Conservation (phyloP, 2,888 invertebrate genomes). For the Poecilobothrus nobilitatus region DNA sequence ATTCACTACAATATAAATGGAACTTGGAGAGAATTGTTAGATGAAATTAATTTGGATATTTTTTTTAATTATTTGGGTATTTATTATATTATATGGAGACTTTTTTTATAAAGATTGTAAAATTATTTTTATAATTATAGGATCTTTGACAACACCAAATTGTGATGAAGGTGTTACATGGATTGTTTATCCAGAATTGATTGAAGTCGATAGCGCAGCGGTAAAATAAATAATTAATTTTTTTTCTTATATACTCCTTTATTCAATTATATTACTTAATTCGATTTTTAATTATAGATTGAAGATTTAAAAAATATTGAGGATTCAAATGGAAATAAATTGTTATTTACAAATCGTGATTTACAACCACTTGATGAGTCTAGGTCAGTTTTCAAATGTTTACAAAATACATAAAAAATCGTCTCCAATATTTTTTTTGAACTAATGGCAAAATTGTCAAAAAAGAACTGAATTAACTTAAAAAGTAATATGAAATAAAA, state of each 20-base stretch:
- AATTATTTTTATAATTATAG: conserved; percentile 30
- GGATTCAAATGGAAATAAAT: background rate
- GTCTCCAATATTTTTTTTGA: no score
- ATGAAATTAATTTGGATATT: background rate
- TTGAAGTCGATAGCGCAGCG: background rate
- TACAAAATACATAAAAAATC: no score
- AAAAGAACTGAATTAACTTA: no score
- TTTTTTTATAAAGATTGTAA: background rate
- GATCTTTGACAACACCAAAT: conserved; percentile 65
- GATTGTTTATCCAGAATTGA: conserved; percentile 49
- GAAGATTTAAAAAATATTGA: background rate
- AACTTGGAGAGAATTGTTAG: background rate
- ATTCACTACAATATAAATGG: background rate
- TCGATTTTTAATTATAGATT: background rate
- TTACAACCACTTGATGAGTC: no score
- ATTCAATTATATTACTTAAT: no score
- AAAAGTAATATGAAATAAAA: no score
- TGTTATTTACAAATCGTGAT: background rate
- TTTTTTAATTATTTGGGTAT: background rate
- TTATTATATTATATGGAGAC: no score
- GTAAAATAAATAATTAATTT: background rate
- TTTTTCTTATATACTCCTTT: background rate
- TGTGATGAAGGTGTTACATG: conserved; percentile 65
- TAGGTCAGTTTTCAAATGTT: no score
- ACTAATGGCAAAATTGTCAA: no score